Base-by-base conservation (phyloP, 2,113 vertebrate genomes). In the Grammatotria lemairii region DNA sequence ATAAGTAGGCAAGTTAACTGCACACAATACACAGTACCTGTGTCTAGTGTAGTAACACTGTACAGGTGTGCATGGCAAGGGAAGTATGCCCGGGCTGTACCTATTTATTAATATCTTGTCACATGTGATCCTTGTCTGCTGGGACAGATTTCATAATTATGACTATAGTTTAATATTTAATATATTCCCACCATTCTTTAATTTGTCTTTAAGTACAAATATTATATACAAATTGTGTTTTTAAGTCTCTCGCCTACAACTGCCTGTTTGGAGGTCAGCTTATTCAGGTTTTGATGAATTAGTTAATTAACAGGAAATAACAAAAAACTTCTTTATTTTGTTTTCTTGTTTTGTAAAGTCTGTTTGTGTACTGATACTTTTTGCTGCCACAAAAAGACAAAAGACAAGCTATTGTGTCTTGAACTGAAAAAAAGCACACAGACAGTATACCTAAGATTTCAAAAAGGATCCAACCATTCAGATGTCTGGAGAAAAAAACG, bases 381-480 rank as follows among this genome's bases (percentile, higher is more conserved):
- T n/a, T 35, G 21, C 21, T 63, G 42, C 82, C 82, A 45, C 26
- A 16, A 54, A 58, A 51, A 58, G 5, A 9, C 33, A 54, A 33
- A 78, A 85, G 85, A 87, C 21, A 16, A 80, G 84, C n/a, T 80
- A 40, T 35, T 6, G 11, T 45, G 38, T 55, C 58, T 54, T 21
- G 53, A 73, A 54, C 40, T 65, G 54, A 83, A 78, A 87, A 88
- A 60, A 38, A 85, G 28, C 35, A 55, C 81, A 80, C 17, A 26
- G 70, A 81, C 45, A 53, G 45, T 19, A 10, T 78, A 49, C 10
- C 16, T 85, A 38, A 38, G 38, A 86, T 88, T 89, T 90, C 79
- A 73, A 82, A 89, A 81, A 55, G 14, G 91, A 28, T 70, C 84
- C 45, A 26, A 81, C 38, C 75, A 73, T 90, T 90, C 83, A 91